Base-by-base conservation (phyloP, 2,113 vertebrate genomes). In the Hippocampus mohnikei region DNA sequence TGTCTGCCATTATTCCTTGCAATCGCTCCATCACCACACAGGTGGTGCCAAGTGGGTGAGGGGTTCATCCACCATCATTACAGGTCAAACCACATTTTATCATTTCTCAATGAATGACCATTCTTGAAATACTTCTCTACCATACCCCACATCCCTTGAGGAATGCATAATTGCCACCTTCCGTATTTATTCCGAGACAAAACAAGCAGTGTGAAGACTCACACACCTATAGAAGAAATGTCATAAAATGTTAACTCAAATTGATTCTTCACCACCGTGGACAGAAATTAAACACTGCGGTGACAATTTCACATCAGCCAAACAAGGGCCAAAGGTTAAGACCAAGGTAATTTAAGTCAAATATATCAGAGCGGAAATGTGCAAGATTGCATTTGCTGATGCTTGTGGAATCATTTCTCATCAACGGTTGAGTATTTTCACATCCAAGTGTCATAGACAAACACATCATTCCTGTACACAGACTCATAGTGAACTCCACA, bases 31-130 rank as follows among this genome's bases (percentile, higher is more conserved):
- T 90, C 82, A 79, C 5, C 67, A 23, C 3, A 61, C 69, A 75
- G 78, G 78, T 74, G 74, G 75, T 56, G 11, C 66, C 10, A 21
- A n/a, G 27, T 69, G 70, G 81, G 59, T 10, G 5, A 61, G 68
- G 62, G 63, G 64, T 2, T 67, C 27, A 15, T 20, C 50, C 1
- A 0, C 56, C 48, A 33, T 53, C 18, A 63, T 81, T 83, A 72
- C 80, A 80, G 69, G 82, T 86, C 33, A 2, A 74, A 87, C 90
- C 27, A 75, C 84, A 90, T 89, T 88, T 81, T 73, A 42, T 55
- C 20, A 1, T 52, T 44, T 48, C 0, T 66, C 9, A 52, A n/a
- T 16, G 41, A 70, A 67, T 41, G n/a, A n/a, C 3, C 42, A 81
- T 85, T 71, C 53, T 48, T 75, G 12, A 27, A 67, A 84, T 70